Conservation (phyloP, 2,888 invertebrate species). For the Melieria crassipennis region DNA sequence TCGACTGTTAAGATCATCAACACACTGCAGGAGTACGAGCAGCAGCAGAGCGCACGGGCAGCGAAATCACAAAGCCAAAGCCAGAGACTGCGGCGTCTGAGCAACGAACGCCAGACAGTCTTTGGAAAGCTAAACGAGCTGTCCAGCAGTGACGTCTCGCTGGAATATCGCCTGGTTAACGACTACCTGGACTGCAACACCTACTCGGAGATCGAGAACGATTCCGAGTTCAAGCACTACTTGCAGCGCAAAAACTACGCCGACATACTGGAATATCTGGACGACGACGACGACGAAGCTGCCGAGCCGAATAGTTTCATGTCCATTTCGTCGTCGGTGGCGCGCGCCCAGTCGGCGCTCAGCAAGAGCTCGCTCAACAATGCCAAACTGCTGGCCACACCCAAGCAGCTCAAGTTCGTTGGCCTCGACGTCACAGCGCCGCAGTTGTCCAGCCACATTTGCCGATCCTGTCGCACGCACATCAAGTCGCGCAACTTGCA, state of each 20-base stretch:
- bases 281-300: constrained; percentile 41
- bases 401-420: constrained; percentile 52
- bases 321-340: constrained; percentile 53
- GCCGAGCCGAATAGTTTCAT: constrained; percentile 51
- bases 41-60: constrained; percentile 38
- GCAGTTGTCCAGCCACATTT: constrained; percentile 47
- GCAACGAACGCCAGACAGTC: constrained; percentile 56
- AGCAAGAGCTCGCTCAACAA: constrained; percentile 56
- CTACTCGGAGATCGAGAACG: constrained; percentile 64
- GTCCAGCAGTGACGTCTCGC: constrained; percentile 61
- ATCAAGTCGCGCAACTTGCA: constrained; percentile 28
- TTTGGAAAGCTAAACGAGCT: constrained; percentile 60
- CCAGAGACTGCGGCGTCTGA: constrained; percentile 53
- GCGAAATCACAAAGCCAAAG: constrained; percentile 4
- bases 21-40: constrained; percentile 53
- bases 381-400: constrained; percentile 54
- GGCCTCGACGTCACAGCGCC: constrained; percentile 43
- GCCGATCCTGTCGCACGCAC: constrained; percentile 48
- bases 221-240: constrained; percentile 62
- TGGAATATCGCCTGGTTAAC: constrained; percentile 62
- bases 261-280: constrained; percentile 61
- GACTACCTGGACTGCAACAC: constrained; percentile 65
- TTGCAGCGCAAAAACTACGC: constrained; percentile 62
- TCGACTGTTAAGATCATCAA: constrained; percentile 57
- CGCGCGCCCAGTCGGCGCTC: constrained; percentile 57